A percentile compares a stretch with the other conserved stretches of the same genome.
Evolutionary conservation across 2,888 invertebrate genomes (phyloP).

Genomic region (Troglohyphantes excavatus): DNA sequence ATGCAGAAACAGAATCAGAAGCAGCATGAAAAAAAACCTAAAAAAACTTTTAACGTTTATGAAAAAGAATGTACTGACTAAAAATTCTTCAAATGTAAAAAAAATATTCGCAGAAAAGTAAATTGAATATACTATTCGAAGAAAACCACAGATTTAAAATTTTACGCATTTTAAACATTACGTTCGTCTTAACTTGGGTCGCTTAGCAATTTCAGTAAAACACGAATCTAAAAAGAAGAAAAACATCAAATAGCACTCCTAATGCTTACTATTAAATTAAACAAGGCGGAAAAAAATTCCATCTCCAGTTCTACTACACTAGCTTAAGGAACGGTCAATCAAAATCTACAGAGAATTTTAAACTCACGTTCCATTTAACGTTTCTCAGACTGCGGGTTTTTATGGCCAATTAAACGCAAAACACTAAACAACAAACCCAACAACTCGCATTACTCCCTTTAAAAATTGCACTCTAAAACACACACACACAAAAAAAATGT

Average conservation of each 20-base stretch:
- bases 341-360: background rate
- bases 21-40: no score
- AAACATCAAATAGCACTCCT: background rate
- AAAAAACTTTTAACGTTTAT: no score
- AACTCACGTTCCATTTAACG: background rate
- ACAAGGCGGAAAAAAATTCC: background rate
- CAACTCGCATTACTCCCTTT: conserved; percentile 27
- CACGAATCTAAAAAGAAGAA: background rate
- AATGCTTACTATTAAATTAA: background rate
- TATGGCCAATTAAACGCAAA: conserved; percentile 16
- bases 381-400: background rate
- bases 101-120: no score
- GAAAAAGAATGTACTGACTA: no score
- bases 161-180: no score
- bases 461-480: conserved; percentile 9
- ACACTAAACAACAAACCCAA: conserved; percentile 33
- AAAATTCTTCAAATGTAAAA: no score
- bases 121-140: no score
- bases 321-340: background rate
- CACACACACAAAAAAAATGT: conserved; percentile 3
- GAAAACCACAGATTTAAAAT: no score
- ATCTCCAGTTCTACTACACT: background rate
- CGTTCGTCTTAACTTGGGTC: no score
- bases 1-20: no score
- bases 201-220: no score